Evolutionary conservation across 2,888 invertebrate genomes (phyloP).

Genomic region (Apoda limacodes): DNA sequence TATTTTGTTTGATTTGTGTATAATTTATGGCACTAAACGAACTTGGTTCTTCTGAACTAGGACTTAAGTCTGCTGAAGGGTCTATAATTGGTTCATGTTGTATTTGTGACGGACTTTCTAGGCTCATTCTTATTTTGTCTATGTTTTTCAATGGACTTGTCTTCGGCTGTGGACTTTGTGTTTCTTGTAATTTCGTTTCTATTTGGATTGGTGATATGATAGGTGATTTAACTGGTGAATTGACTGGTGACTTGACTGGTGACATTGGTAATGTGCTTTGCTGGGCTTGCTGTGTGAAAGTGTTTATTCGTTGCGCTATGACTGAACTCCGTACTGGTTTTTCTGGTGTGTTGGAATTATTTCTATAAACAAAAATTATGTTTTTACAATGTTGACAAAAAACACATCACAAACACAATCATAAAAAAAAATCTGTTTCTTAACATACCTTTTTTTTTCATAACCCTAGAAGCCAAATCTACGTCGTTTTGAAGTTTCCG

Average conservation of each 20-base stretch:
- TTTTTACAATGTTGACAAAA: too few species aligned
- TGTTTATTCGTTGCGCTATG: slow-evolving; percentile 73
- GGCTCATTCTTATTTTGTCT: slow-evolving; percentile 60
- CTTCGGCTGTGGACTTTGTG: slow-evolving; percentile 33
- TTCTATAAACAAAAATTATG: too few species aligned
- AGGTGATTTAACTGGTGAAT: slow-evolving; percentile 28
- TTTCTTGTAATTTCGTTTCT: slow-evolving; percentile 23
- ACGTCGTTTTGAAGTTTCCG: too few species aligned
- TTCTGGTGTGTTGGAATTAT: slow-evolving; percentile 63
- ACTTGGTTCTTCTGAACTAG: slow-evolving; percentile 47
- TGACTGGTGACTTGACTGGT: slow-evolving; percentile 30
- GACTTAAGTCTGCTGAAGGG: slow-evolving; percentile 48
- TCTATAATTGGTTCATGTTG: slow-evolving; percentile 63
- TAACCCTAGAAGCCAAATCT: too few species aligned
- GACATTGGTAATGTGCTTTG: slow-evolving; percentile 27
- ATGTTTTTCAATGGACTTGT: slow-evolving; percentile 59
- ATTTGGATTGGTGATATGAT: slow-evolving; percentile 14
- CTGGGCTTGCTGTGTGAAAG: slow-evolving; percentile 46
- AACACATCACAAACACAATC: too few species aligned
- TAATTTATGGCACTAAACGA: slow-evolving; percentile 53
- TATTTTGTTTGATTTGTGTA: slow-evolving; percentile 28
- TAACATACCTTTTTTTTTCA: too few species aligned
- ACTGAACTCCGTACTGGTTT: slow-evolving; percentile 77
- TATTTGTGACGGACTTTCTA: slow-evolving; percentile 61
- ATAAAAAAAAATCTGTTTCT: too few species aligned